These are phyloP conservation scores for Metallyticus violacea DNA, from an alignment of 2,888 invertebrate species.

Conservation along the genomic window DNA sequence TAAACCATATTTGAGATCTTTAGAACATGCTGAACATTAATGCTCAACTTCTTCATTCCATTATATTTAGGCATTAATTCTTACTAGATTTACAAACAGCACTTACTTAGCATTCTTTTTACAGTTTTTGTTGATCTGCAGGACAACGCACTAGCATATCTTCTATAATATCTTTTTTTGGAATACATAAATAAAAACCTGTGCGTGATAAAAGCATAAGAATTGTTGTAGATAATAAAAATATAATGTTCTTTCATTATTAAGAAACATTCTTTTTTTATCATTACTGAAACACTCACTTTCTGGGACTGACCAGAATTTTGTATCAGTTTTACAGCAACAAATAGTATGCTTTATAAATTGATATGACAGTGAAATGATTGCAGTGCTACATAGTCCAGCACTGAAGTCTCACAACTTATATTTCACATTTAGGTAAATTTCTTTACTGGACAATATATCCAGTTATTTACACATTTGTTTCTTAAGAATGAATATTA, in stretches of 20 bases:
- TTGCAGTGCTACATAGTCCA: background rate
- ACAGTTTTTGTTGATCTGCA: too few species aligned
- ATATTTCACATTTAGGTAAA: background rate
- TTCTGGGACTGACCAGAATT: background rate
- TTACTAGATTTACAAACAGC: background rate
- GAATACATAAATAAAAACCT: too few species aligned
- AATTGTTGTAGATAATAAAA: too few species aligned
- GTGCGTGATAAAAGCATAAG: too few species aligned
- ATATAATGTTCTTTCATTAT: too few species aligned
- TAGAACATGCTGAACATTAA: background rate
- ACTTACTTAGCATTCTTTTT: too few species aligned
- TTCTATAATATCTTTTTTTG: background rate
- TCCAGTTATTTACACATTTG: background rate
- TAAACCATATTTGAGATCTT: background rate
- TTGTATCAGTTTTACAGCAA: background rate
- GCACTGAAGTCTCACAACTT: background rate
- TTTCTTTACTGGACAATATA: background rate
- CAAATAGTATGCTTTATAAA: background rate
- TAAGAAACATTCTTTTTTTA: too few species aligned
- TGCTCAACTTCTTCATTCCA: too few species aligned
- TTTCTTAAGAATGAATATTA: background rate
- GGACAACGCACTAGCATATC: background rate
- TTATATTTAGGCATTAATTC: background rate
- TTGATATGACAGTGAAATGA: background rate
- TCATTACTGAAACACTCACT: background rate